These are phyloP conservation scores for Eurypyga helias DNA, from an alignment of 2,113 vertebrate species.

Conservation along the genomic window DNA sequence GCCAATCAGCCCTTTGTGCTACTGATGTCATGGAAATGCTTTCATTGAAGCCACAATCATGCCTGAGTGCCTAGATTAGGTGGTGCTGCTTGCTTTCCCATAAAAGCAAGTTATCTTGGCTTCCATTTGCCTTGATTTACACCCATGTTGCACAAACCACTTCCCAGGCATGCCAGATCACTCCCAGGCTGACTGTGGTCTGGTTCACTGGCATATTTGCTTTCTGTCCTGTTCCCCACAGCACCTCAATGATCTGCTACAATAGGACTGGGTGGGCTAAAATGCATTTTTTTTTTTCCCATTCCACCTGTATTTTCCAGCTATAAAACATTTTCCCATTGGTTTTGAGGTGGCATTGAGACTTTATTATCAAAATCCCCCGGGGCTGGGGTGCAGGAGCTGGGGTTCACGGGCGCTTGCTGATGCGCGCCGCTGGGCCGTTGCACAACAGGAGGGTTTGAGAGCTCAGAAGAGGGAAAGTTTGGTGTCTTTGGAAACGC, in stretches of 20 bases:
- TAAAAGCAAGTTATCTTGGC: neutral
- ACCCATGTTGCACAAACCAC: neutral
- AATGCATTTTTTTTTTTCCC: neutral
- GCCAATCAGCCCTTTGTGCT: neutral
- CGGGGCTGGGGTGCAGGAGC: neutral
- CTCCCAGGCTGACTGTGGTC: neutral
- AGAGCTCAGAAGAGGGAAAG: neutral
- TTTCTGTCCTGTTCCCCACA: neutral
- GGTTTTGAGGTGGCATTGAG: neutral
- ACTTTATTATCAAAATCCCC: neutral
- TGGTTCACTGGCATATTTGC: neutral
- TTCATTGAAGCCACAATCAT: neutral
- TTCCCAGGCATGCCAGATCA: neutral
- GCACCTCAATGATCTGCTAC: neutral
- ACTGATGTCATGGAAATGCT: neutral
- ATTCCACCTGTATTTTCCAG: neutral
- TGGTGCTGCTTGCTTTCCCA: neutral
- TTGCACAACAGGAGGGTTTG: neutral
- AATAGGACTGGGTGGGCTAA: neutral
- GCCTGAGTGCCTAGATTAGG: neutral
- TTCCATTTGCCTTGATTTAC: neutral
- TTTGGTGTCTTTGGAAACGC: conserved; percentile 13
- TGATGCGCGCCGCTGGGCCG: accelerated
- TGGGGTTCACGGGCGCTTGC: neutral
- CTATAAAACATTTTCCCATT: neutral